phyloP scores from a whole-genome alignment of 2,797 vertebrate species.

The Hafferia zeledoni region DNA sequence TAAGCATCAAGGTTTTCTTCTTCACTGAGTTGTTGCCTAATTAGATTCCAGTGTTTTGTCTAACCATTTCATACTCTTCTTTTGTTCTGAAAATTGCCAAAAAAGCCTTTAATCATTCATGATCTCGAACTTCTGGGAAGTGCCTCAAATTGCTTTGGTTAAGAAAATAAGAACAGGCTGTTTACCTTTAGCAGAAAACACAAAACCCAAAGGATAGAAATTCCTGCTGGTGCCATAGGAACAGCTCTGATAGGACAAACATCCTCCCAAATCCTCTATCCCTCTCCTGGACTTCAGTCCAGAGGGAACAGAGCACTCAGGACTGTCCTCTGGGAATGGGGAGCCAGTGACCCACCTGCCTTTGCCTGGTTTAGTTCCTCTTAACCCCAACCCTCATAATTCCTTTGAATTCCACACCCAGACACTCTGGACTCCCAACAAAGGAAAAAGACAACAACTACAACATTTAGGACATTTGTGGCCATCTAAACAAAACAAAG shows the following conservation, averaged over 20 bases:
- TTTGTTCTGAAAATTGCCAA: background rate
- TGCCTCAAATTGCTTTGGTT: background rate
- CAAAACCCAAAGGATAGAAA: background rate
- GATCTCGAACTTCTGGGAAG: background rate
- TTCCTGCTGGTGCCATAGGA: background rate
- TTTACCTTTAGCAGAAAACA: background rate
- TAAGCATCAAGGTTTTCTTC: background rate
- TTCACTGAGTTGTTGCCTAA: conserved; percentile 10
- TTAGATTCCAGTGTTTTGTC: conserved; percentile 30
- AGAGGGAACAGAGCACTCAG: background rate
- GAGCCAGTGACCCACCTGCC: background rate
- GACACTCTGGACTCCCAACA: background rate
- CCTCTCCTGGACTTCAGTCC: background rate
- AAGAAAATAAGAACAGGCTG: background rate
- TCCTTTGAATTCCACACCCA: rapidly evolving
- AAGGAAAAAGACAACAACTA: background rate
- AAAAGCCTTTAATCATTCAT: conserved; percentile 22
- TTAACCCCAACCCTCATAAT: background rate
- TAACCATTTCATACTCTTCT: background rate
- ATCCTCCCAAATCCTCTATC: rapidly evolving
- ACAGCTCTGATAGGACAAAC: background rate
- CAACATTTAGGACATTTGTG: rapidly evolving
- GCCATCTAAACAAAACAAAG: background rate
- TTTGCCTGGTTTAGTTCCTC: rapidly evolving
- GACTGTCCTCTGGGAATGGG: rapidly evolving